phyloP scores from a whole-genome alignment of 2,888 invertebrate species.

The Pandemis heparana region DNA sequence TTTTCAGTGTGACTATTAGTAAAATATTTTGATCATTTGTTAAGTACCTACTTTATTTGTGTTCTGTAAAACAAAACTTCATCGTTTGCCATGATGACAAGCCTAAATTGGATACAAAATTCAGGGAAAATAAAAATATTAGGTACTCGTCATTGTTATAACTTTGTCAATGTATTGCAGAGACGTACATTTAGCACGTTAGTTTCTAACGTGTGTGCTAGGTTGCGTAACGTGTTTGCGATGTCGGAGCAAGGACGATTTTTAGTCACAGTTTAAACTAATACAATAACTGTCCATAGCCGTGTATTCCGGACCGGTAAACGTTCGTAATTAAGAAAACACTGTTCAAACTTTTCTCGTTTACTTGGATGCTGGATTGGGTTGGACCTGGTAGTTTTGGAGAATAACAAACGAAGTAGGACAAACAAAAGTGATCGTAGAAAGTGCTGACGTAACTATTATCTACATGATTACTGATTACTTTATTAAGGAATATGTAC shows the following conservation, averaged over 20 bases:
- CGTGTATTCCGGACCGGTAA: background rate
- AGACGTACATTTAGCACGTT: constrained; percentile 37
- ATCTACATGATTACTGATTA: background rate
- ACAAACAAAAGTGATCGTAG: background rate
- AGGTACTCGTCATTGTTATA: background rate
- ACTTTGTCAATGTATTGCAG: constrained; percentile 19
- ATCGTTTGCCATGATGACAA: too few relatives aligned
- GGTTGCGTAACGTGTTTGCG: constrained; percentile 38
- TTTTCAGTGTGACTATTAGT: too few relatives aligned
- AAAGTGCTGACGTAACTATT: background rate
- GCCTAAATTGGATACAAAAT: too few relatives aligned
- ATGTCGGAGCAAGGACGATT: constrained; percentile 38
- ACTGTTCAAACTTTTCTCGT: background rate
- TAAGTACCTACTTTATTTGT: too few relatives aligned
- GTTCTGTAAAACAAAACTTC: too few relatives aligned
- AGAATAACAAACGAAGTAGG: constrained; percentile 1
- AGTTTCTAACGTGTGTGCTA: constrained; percentile 22
- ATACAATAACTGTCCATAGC: constrained; percentile 7
- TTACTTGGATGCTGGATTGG: background rate
- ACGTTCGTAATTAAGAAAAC: constrained; percentile 3
- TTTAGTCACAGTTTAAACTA: constrained; percentile 31
- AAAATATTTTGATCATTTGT: too few relatives aligned
- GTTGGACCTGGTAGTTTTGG: background rate
- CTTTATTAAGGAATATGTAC: too few relatives aligned
- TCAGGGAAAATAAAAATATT: background rate